Base-by-base conservation (phyloP, 30 jellyfish, hydroid and myxozoan genomes). In the Chrysaora quinquecirrha region DNA sequence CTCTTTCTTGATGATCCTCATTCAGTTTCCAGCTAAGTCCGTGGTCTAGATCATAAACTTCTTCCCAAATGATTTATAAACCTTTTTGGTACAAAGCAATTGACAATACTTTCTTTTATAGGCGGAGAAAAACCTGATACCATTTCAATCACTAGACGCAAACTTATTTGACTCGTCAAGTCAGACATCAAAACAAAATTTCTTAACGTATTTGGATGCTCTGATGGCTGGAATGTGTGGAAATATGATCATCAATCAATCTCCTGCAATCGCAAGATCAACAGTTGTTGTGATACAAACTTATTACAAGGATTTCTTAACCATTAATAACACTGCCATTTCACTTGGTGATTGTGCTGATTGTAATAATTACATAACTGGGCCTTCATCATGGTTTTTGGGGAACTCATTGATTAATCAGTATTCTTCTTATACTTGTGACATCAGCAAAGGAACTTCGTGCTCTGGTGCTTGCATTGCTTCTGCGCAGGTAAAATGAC, bases 391-490 rank as follows among this genome's bases (percentile, higher is more conserved):
- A 63, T 18, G 73, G 67, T 28, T 2, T 2, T 52, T 75, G 9
- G 88, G 95, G 16, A 64, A 64, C 47, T 73, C 84, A 28, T 61
- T 73, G 16, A 27, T 31, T 25, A 77, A 75, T 19, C 35, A 20
- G 30, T 73, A 64, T 49, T 68, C 85, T 9, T 31, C 71, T 1
- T 85, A 56, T 47, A 74, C 67, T 19, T 85, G 95, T 67, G 80
- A 75, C 48, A 75, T 85, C 58, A 83, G 47, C 50, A 73, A 52
- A 2, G 77, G 48, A 22, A 79, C 67, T 31, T 3, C 11, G 6
- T 85, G 95, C 46, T n/a, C 95, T 1, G 78, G 89, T 14, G 89
- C 78, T 4, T 85, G 95, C 81, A 48, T 85, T 34, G 68, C 88
- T 25, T 50, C 95, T 12, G 85, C 83, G 22, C 87, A 72, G 83